Conservation (phyloP, 1,140 invertebrate species). For the Drosophila oshimai region DNA sequence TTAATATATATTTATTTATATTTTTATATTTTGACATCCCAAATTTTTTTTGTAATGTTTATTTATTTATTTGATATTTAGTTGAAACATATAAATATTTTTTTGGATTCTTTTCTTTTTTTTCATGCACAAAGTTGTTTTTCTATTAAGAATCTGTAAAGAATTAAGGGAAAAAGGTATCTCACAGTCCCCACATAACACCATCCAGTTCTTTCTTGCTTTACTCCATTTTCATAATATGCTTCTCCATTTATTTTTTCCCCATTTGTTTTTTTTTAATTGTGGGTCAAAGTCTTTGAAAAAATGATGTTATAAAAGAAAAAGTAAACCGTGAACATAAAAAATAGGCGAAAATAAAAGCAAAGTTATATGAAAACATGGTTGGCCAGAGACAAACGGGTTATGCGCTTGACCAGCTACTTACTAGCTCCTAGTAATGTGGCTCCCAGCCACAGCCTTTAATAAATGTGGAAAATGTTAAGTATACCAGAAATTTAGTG, state of each 20-base stretch:
- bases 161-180: neutral
- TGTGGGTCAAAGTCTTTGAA: conserved; percentile 75
- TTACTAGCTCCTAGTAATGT: no score
- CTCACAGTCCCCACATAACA: neutral
- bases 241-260: neutral
- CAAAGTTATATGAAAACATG: conserved; percentile 62
- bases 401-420: conserved; percentile 37
- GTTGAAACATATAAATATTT: no score
- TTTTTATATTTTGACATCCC: no score
- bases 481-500: conserved; percentile 76
- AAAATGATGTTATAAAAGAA: conserved; percentile 67
- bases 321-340: conserved; percentile 51
- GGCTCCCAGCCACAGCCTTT: conserved; percentile 12
- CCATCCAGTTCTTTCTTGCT: neutral
- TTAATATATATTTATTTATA: no score
- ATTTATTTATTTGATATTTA: no score
- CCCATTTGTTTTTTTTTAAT: conserved; percentile 26
- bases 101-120: no score
- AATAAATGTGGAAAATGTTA: conserved; percentile 70
- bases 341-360: conserved; percentile 41
- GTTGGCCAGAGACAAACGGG: conserved; percentile 56
- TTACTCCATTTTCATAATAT: neutral
- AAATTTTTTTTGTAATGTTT: no score
- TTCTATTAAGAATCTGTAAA: neutral
- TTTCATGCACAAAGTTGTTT: no score